phyloP scores from a whole-genome alignment of 1,140 invertebrate genomes.

The Drosophila lacertosa region DNA sequence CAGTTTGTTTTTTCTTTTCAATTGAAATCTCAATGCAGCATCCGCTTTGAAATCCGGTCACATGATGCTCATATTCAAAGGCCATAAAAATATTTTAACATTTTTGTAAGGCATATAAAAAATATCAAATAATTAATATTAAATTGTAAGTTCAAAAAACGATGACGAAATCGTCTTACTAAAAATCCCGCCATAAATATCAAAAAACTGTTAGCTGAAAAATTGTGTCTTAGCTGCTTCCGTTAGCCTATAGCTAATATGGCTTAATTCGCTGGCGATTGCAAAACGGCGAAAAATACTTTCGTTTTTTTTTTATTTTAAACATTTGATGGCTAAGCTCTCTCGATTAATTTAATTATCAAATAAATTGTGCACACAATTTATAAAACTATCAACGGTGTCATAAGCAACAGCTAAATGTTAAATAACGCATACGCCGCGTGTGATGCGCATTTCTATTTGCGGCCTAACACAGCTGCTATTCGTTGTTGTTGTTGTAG shows the following conservation, averaged over 20 bases:
- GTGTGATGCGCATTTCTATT: constrained; percentile 72
- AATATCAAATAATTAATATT: constrained; percentile 8
- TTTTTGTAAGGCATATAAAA: constrained; percentile 10
- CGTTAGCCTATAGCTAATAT: not conserved
- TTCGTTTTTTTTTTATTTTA: constrained; percentile 60
- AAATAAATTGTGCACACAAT: constrained; percentile 51
- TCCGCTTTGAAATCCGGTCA: constrained; percentile 22
- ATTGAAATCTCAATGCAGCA: constrained; percentile 17
- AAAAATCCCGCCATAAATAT: constrained; percentile 8
- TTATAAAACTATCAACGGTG: constrained; percentile 58
- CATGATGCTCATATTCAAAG: constrained; percentile 13
- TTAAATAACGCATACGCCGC: constrained; percentile 76
- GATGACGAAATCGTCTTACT: constrained; percentile 10
- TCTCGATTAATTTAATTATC: constrained; percentile 64
- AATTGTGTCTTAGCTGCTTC: not conserved
- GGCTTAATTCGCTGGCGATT: constrained; percentile 6
- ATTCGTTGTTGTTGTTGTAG: constrained; percentile 10
- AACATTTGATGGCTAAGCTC: constrained; percentile 15
- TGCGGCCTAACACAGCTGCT: constrained; percentile 40
- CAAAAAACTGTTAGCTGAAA: not conserved
- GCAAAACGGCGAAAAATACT: constrained; percentile 37
- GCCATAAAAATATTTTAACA: constrained; percentile 12
- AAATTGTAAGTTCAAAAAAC: constrained; percentile 4
- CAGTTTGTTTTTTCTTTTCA: constrained; percentile 14
- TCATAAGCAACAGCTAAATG: constrained; percentile 57